A percentile compares a stretch with the other conserved stretches of the same genome.
Conservation (phyloP, 2,797 vertebrate genomes). For the Danio aesculapii region DNA sequence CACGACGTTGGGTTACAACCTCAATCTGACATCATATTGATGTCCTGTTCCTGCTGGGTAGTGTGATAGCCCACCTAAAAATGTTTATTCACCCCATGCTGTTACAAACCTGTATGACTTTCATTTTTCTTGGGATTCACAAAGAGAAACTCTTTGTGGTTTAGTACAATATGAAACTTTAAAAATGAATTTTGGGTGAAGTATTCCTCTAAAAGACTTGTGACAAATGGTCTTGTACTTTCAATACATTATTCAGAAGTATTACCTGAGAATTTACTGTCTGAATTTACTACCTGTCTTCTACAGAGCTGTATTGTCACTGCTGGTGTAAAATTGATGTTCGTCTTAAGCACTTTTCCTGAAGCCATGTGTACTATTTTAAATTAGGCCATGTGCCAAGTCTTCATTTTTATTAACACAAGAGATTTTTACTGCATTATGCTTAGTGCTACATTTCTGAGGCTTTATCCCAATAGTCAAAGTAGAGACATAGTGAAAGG, state of each 20-base stretch:
- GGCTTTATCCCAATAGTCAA: slow-evolving; percentile 8
- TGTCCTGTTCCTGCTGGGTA: too few relatives aligned
- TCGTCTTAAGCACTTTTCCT: slow-evolving; percentile 25
- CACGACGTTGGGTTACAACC: too few relatives aligned
- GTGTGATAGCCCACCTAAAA: background rate
- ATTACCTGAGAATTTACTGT: background rate
- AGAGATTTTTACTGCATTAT: background rate
- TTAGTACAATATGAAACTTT: too few relatives aligned
- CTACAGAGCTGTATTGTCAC: slow-evolving; percentile 9
- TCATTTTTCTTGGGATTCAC: background rate
- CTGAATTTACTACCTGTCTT: background rate
- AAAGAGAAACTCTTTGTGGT: background rate
- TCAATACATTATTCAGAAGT: slow-evolving; percentile 10
- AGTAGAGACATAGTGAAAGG: slow-evolving; percentile 3
- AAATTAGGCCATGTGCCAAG: slow-evolving; percentile 8
- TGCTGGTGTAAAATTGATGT: slow-evolving; percentile 22
- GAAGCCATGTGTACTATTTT: background rate
- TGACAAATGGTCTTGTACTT: slow-evolving; percentile 6
- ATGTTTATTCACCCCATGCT: background rate
- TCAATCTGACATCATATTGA: too few relatives aligned
- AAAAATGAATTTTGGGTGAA: background rate
- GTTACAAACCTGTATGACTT: background rate
- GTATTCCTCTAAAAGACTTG: background rate
- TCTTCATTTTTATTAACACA: slow-evolving; percentile 9
- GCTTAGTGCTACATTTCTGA: background rate